Percentiles rank a stretch among this genome's conserved stretches.
These are phyloP conservation scores for Sphaerophoria rueppellii DNA, from an alignment of 2,888 invertebrate species.

Conservation along the genomic window DNA sequence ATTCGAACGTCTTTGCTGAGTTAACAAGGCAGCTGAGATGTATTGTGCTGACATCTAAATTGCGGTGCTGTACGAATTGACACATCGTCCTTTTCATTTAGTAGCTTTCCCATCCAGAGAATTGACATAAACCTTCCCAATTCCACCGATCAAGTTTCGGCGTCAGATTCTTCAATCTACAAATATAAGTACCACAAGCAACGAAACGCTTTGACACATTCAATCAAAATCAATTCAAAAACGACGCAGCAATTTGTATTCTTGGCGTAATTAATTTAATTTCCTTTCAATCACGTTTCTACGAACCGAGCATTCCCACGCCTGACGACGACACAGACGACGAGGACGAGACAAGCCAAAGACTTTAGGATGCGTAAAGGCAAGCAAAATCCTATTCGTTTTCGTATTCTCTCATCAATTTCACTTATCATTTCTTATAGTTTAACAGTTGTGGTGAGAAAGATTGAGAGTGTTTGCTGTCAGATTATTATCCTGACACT, in stretches of 20 bases:
- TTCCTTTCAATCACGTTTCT: conserved; percentile 51
- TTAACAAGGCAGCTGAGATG: conserved; percentile 25
- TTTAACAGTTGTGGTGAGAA: conserved; percentile 28
- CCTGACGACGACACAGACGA: too few relatives aligned
- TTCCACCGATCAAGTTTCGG: background rate
- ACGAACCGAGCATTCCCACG: background rate
- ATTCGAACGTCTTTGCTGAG: conserved; percentile 20
- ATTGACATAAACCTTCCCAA: conserved; percentile 2
- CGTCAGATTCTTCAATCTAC: background rate
- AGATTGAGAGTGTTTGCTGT: background rate
- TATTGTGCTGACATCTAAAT: conserved; percentile 48
- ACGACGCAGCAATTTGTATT: conserved; percentile 52
- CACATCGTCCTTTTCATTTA: conserved; percentile 14
- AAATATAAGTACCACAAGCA: background rate
- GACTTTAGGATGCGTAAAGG: conserved; percentile 1
- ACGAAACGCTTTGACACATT: conserved; percentile 18
- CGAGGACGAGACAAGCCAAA: background rate
- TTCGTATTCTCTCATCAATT: conserved; percentile 26
- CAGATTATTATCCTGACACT: background rate
- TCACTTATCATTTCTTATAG: conserved; percentile 26
- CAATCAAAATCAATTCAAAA: conserved; percentile 56
- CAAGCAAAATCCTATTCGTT: conserved; percentile 10
- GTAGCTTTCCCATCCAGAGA: background rate
- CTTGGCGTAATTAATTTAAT: conserved; percentile 56
- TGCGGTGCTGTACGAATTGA: conserved; percentile 32